These are phyloP conservation scores for Polydrusus pterygomalis DNA, from an alignment of 2,888 invertebrate species.

Conservation along the genomic window DNA sequence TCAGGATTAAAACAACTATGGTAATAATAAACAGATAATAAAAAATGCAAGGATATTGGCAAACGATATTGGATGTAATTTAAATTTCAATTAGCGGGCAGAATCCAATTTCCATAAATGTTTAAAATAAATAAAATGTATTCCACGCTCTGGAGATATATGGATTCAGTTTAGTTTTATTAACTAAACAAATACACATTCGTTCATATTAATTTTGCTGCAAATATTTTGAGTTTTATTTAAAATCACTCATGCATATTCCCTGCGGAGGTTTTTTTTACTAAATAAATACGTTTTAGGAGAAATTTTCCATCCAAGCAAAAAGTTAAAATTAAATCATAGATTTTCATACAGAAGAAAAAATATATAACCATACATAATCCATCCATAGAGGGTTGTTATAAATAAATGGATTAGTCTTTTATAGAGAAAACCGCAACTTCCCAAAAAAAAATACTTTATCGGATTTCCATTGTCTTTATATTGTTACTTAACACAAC, in stretches of 20 bases:
- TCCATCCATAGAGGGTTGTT: too few species aligned
- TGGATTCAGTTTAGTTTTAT: neutral
- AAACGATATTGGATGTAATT: conserved; percentile 41
- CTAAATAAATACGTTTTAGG: neutral
- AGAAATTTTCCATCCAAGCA: too few species aligned
- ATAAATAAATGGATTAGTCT: too few species aligned
- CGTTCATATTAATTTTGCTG: neutral
- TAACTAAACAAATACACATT: neutral
- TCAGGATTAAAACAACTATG: neutral
- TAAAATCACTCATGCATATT: neutral
- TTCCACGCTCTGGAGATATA: neutral
- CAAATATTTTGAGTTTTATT: conserved; percentile 6
- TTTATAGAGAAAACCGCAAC: too few species aligned
- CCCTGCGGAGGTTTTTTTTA: neutral
- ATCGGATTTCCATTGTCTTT: too few species aligned
- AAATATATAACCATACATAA: too few species aligned
- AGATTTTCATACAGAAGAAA: too few species aligned
- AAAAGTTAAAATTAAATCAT: too few species aligned
- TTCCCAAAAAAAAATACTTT: too few species aligned
- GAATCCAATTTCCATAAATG: conserved; percentile 34
- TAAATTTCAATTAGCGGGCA: conserved; percentile 35
- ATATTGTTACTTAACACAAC: too few species aligned
- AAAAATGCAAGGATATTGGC: conserved; percentile 36
- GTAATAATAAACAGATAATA: neutral
- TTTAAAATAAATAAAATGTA: conserved; percentile 35